Conservation (phyloP, 2,113 vertebrate genomes). For the Labeo catla region DNA sequence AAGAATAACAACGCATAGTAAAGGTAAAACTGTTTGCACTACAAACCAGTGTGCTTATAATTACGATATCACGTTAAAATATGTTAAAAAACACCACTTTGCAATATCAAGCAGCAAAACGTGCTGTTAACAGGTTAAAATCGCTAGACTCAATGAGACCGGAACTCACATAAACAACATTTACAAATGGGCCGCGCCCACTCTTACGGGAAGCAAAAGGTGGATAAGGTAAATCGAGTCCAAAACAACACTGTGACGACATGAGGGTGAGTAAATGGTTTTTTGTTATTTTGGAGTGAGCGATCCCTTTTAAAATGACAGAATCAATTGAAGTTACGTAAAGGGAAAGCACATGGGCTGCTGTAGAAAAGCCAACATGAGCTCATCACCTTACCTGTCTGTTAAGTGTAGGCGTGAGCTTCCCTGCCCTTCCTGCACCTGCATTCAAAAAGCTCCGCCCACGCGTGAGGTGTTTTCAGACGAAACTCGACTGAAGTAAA, state of each 20-base stretch:
- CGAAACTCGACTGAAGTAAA: slow-evolving; percentile 8
- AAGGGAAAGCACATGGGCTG: neutral
- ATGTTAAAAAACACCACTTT: too few species aligned
- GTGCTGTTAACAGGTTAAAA: too few species aligned
- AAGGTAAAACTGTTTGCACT: too few species aligned
- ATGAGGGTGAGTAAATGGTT: neutral
- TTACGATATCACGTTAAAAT: too few species aligned
- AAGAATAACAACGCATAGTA: too few species aligned
- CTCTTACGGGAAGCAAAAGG: too few species aligned
- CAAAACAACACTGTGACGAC: neutral
- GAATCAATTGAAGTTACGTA: neutral
- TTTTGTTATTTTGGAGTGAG: neutral
- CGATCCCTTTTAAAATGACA: neutral
- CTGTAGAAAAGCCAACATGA: neutral
- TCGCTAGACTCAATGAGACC: too few species aligned
- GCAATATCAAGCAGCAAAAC: too few species aligned
- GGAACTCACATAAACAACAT: too few species aligned
- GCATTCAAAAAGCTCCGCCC: neutral
- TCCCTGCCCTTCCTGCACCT: neutral
- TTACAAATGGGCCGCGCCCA: too few species aligned
- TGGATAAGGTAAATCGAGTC: neutral
- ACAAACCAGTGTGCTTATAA: too few species aligned
- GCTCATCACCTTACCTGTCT: neutral
- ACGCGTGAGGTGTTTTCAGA: slow-evolving; percentile 16
- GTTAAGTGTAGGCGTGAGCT: neutral